phyloP scores from a whole-genome alignment of 2,797 vertebrate species.

The Channa striata region DNA sequence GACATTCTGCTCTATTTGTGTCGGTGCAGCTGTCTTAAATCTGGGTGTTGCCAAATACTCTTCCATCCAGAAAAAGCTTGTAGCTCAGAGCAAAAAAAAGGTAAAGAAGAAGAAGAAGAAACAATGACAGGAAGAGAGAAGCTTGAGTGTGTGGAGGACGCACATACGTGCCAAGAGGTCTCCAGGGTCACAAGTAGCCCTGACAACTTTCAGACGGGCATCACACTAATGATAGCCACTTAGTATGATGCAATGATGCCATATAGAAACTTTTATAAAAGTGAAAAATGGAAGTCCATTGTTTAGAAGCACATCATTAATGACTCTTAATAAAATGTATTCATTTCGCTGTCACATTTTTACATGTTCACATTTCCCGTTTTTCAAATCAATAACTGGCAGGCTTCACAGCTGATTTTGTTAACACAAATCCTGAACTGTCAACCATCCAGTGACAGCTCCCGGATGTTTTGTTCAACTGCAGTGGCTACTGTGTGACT shows the following conservation, averaged over 20 bases:
- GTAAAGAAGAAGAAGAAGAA: slow-evolving; percentile 3
- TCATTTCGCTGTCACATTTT: not conserved
- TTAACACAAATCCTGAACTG: not conserved
- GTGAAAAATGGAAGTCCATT: not conserved
- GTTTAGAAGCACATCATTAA: slow-evolving; percentile 7
- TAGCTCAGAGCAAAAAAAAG: slow-evolving; percentile 35
- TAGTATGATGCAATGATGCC: slow-evolving; percentile 6
- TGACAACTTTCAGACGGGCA: slow-evolving; percentile 47
- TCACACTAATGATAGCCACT: slow-evolving; percentile 41
- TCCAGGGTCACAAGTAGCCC: slow-evolving; percentile 30
- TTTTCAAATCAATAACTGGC: not conserved
- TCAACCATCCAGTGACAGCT: slow-evolving; percentile 14
- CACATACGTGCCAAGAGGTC: slow-evolving; percentile 32
- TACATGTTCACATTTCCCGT: not conserved
- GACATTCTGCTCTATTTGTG: slow-evolving; percentile 64
- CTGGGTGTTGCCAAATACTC: slow-evolving; percentile 62
- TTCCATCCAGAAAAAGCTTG: slow-evolving; percentile 42
- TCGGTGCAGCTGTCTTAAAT: slow-evolving; percentile 68
- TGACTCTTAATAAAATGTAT: not conserved
- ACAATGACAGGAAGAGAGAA: slow-evolving; percentile 28
- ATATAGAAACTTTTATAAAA: slow-evolving; percentile 3
- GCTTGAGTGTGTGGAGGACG: slow-evolving; percentile 47
- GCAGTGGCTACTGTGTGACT: not conserved
- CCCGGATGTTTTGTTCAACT: not conserved
- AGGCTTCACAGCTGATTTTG: not conserved